Base-by-base conservation (phyloP, 2,113 vertebrate genomes). In the Tautogolabrus adspersus region DNA sequence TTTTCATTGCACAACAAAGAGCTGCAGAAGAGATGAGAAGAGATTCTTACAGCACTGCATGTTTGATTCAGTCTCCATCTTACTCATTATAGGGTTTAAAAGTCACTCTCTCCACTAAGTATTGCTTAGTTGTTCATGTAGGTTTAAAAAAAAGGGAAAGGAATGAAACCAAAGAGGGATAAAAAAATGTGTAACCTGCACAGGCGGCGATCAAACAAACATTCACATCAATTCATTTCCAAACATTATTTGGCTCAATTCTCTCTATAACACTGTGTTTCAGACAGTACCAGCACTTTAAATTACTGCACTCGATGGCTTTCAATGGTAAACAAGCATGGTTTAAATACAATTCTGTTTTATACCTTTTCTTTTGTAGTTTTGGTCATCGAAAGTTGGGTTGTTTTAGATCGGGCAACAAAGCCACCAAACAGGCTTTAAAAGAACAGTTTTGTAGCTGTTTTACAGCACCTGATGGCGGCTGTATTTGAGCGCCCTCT, bases 51-150 rank as follows among this genome's bases (percentile, higher is more conserved):
- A 6, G 6, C 30, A 34, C 30, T 34, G 30, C 30, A 26, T 44
- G 49, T 63, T 46, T 0, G 5, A 37, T 38, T 61, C 38, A 30
- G 16, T 18, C 34, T 64, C 34, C 18, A 2, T 22, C 26, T 21
- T 26, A 46, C 26, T 34, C 30, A 34, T 34, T 34, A 34, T 34
- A 34, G 30, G 30, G 30, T 34, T 34, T 34, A 4, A 26, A 26
- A 26, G 30, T 34, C 30, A 34, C 30, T 5, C 34, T 11, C 13
- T 26, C 30, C 55, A 58, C 47, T 34, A n/a, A 66, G 87, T 91
- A 85, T 91, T 90, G 90, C 89, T 92, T 88, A 37, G 69, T 64
- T 38, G 49, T 81, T 79, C 67, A 65, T 56, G 34, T 77, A 87
- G 76, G 88, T 81, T 19, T 88, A 19, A 62, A 83, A 68, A 67